Percentiles rank a stretch among this genome's conserved stretches.
These are phyloP conservation scores for Trichonephila clavipes DNA, from an alignment of 1,140 invertebrate species.

Conservation along the genomic window DNA sequence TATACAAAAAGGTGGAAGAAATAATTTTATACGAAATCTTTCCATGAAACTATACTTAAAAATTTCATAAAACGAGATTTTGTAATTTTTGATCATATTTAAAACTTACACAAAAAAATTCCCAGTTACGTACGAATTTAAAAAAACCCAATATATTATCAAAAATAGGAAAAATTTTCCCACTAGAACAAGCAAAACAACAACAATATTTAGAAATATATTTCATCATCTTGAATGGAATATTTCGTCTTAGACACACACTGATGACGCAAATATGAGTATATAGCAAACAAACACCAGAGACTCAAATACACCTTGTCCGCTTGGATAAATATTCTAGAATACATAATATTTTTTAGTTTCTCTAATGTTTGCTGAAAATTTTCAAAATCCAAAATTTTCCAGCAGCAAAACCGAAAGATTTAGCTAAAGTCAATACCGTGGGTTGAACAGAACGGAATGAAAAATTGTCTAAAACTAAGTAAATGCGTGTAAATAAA, in stretches of 20 bases:
- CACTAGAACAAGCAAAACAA: not conserved
- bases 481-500: slow-evolving; percentile 69
- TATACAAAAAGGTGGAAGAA: too few species aligned
- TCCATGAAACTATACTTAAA: too few species aligned
- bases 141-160: not conserved
- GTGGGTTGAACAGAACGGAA: slow-evolving; percentile 4
- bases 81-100: too few species aligned
- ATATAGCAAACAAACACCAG: slow-evolving; percentile 57
- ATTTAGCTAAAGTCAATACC: slow-evolving; percentile 68
- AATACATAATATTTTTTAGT: slow-evolving; percentile 40
- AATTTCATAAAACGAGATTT: too few species aligned
- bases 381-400: slow-evolving; percentile 60
- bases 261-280: not conserved
- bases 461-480: slow-evolving; percentile 66
- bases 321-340: slow-evolving; percentile 26
- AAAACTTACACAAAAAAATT: too few species aligned
- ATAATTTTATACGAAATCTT: too few species aligned
- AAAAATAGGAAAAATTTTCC: not conserved
- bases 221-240: not conserved
- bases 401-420: slow-evolving; percentile 12
- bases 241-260: not conserved
- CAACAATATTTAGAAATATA: slow-evolving; percentile 30
- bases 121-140: too few species aligned
- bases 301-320: slow-evolving; percentile 26
- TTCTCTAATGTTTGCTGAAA: slow-evolving; percentile 50